Percentiles rank a stretch among this genome's conserved stretches.
phyloP scores from a whole-genome alignment of 2,888 invertebrate species.

The Rotaria magnacalcarata region DNA sequence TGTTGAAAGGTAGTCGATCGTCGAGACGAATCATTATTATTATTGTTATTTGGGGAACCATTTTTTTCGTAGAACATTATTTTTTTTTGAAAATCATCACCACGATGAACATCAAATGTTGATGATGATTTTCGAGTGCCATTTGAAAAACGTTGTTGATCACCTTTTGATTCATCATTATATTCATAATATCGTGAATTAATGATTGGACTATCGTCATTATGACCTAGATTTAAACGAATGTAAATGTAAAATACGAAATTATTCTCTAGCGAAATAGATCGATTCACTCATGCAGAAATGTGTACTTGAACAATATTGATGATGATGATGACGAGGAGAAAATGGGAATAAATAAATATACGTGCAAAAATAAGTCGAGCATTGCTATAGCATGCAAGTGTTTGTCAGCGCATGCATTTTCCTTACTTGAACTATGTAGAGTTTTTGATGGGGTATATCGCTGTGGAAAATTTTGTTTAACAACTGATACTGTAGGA shows the following conservation, averaged over 20 bases:
- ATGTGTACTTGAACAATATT: not conserved
- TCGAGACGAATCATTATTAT: not conserved
- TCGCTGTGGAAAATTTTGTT: slow-evolving; percentile 9
- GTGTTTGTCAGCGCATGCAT: not conserved
- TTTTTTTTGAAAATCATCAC: slow-evolving; percentile 10
- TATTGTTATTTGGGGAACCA: not conserved
- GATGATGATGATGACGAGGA: slow-evolving; percentile 2
- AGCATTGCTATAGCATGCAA: not conserved
- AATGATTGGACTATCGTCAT: not conserved
- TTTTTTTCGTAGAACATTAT: not conserved
- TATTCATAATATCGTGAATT: not conserved
- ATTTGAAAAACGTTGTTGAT: not conserved
- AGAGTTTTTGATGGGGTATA: not conserved
- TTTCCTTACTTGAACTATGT: not conserved
- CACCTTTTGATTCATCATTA: not conserved
- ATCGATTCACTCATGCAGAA: not conserved
- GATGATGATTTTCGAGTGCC: not conserved
- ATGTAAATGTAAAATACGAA: not conserved
- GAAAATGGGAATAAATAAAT: not conserved
- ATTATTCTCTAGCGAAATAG: not conserved
- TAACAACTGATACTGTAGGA: not conserved
- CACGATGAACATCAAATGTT: slow-evolving; percentile 1
- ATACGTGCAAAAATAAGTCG: not conserved
- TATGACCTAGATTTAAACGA: not conserved
- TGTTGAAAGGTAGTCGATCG: not conserved